Base-by-base conservation (phyloP, 2,888 invertebrate species). In the Teinopalpus imperialis region DNA sequence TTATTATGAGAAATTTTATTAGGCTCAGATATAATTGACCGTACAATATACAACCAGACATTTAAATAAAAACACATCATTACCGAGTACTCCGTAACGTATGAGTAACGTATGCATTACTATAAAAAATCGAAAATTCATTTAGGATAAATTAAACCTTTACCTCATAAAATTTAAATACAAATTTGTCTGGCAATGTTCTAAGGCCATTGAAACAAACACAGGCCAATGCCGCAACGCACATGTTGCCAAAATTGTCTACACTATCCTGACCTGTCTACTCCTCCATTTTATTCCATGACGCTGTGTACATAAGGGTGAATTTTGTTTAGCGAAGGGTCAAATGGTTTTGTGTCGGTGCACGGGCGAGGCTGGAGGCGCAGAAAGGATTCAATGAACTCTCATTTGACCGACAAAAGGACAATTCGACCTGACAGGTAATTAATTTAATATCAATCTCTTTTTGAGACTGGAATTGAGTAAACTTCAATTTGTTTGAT, bases 341-440 rank as follows among this genome's bases (percentile, higher is more conserved):
- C 45, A 6, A 13, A 14, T 14, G 27, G 34, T 21, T 31, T 40
- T 4, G 45, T 5, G 21, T 18, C 16, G 43, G 1, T 10, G 26
- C 20, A 24, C 26, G 21, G 27, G 27, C 39, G 39, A 32, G 45
- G 45, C 45, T 32, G 27, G 44, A 29, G 39, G 32, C 45, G 45
- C 45, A 45, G 45, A 45, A 45, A 40, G 39, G 45, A 45, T 45
- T 45, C 45, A 45, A 40, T 45, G 45, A 45, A 45, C 45, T 45
- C 45, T 30, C 26, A 34, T 45, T 32, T 37, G 37, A 44, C 44
- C 37, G 44, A 44, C 44, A 44, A 44, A 44, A 39, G 44, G 36
- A 44, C 44, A 39, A 18, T 27, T 27, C 32, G 45, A 39, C 45
- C 32, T 40, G 39, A 39, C 39, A 45, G 39, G 39, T 40, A 45